Conservation (phyloP, 35 echinoderm and acorn worm species). For the Hemicentrotus pulcherrimus region DNA sequence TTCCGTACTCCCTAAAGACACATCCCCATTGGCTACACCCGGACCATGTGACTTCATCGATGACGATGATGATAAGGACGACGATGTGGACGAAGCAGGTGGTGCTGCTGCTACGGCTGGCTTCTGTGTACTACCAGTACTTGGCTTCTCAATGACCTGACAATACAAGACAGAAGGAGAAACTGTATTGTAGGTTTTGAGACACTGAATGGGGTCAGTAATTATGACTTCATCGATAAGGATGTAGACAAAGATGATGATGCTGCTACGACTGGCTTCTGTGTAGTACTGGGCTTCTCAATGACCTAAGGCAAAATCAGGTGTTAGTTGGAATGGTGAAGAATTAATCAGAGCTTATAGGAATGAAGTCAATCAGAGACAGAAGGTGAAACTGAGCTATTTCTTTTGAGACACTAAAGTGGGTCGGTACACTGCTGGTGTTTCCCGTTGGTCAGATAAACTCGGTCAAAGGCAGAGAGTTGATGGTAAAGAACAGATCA, state of each 20-base stretch:
- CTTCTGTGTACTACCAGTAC: not conserved
- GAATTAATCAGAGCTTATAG: no score
- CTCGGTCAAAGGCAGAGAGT: not conserved
- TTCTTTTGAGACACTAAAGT: no score
- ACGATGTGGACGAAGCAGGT: not conserved
- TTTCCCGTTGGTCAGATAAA: not conserved
- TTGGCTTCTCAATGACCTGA: not conserved
- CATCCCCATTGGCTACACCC: conserved; percentile 2
- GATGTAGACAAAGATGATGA: no score
- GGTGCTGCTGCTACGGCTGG: not conserved
- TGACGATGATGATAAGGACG: not conserved
- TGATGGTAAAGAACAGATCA: not conserved
- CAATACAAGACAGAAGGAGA: not conserved
- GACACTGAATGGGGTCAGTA: not conserved
- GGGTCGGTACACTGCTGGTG: not conserved
- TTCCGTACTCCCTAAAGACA: not conserved
- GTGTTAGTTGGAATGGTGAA: no score
- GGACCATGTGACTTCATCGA: not conserved
- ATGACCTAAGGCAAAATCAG: no score
- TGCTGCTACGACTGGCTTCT: no score
- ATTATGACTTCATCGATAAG: not conserved
- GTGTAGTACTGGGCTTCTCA: no score
- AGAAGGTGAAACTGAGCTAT: no score
- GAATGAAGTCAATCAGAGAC: no score
- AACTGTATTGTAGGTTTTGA: not conserved